phyloP scores from a whole-genome alignment of 37 sponge, comb jelly and placozoan genomes.

The Dysidea cf. avara region DNA sequence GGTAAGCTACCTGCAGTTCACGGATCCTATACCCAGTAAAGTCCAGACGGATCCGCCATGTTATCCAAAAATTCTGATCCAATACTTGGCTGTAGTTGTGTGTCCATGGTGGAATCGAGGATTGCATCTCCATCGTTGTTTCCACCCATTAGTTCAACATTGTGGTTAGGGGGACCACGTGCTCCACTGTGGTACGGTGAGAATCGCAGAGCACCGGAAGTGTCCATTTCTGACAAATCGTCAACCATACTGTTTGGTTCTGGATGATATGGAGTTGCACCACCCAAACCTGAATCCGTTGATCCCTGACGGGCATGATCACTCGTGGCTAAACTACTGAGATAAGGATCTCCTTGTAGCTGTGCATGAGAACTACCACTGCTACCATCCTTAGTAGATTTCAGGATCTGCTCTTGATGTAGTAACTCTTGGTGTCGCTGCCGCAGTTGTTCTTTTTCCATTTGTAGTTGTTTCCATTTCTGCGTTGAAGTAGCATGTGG shows the following conservation, averaged over 20 bases:
- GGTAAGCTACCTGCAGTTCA: no score
- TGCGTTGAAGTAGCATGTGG: constrained; percentile 5
- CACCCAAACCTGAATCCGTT: constrained; percentile 64
- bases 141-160: constrained; percentile 4
- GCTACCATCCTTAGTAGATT: neutral
- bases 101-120: no score
- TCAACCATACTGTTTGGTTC: constrained; percentile 24
- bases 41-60: no score
- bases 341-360: constrained; percentile 58
- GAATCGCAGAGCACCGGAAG: neutral
- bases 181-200: constrained; percentile 11
- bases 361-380: no score
- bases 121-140: neutral
- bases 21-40: no score
- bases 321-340: constrained; percentile 57
- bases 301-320: constrained; percentile 49
- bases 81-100: no score
- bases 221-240: constrained; percentile 38
- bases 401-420: constrained; percentile 26
- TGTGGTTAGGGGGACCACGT: constrained; percentile 16
- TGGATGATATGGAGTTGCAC: constrained; percentile 35
- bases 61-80: no score
- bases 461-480: constrained; percentile 16
- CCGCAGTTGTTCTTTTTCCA: constrained; percentile 8
- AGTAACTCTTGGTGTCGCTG: constrained; percentile 15